A percentile compares a stretch with the other conserved stretches of the same genome.
phyloP scores from a whole-genome alignment of 2,888 invertebrate genomes.

The Drosophila hamatofila region DNA sequence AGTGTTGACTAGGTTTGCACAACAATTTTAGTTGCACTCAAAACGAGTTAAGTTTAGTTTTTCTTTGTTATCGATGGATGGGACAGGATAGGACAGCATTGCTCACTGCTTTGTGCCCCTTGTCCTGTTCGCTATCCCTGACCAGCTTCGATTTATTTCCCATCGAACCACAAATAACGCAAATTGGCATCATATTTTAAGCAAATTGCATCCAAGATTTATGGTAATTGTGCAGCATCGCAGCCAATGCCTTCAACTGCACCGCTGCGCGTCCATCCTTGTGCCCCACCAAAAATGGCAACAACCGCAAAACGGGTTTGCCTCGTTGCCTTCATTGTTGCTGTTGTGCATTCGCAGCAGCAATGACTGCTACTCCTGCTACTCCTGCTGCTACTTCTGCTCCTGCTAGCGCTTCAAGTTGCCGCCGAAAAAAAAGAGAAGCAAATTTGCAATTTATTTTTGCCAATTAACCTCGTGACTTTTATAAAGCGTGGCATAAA shows the following conservation, averaged over 20 bases:
- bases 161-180: conserved; percentile 82
- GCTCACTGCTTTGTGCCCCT: conserved; percentile 11
- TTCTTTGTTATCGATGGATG: neutral
- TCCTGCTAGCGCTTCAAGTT: conserved; percentile 54
- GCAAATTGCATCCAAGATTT: conserved; percentile 81
- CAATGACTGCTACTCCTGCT: conserved; percentile 28
- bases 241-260: conserved; percentile 53
- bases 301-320: conserved; percentile 55
- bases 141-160: conserved; percentile 78
- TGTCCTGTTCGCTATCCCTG: conserved; percentile 38
- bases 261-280: neutral
- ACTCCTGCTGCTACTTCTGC: neutral
- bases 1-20: conserved; percentile 15
- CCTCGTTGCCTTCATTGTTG: conserved; percentile 36
- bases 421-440: conserved; percentile 57
- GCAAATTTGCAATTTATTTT: conserved; percentile 81
- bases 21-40: conserved; percentile 14
- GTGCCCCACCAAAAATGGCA: conserved; percentile 22
- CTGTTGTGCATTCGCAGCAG: conserved; percentile 26
- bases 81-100: conserved; percentile 1
- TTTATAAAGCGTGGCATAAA: conserved; percentile 80
- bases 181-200: conserved; percentile 82
- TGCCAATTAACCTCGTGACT: conserved; percentile 82
- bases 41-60: neutral
- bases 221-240: conserved; percentile 79